Percentiles rank a stretch among this genome's conserved stretches.
phyloP scores from a whole-genome alignment of 37 sponge, comb jelly and placozoan genomes.

The Hexactinellida sp. region DNA sequence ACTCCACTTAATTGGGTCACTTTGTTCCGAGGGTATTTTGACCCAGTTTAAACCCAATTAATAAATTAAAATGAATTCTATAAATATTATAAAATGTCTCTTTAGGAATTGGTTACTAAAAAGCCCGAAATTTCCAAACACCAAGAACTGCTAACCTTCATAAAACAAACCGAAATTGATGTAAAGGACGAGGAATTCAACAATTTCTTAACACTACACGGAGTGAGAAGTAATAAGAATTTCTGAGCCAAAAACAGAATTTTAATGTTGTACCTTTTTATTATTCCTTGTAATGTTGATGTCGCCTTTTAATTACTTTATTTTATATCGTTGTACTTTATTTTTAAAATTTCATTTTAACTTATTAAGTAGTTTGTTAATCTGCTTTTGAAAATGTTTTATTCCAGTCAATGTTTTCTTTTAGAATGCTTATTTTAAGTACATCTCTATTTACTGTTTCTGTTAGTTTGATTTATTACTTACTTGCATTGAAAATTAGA shows the following conservation, averaged over 20 bases:
- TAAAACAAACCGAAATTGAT: constrained; percentile 7
- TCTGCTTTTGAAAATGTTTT: no score
- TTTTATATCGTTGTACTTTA: constrained; percentile 11
- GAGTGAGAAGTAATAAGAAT: background rate
- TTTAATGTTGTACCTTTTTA: background rate
- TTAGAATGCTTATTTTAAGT: no score
- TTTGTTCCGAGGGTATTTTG: no score
- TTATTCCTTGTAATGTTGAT: background rate
- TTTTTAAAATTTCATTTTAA: background rate
- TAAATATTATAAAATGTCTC: no score
- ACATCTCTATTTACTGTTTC: no score
- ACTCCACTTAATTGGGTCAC: no score
- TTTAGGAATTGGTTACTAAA: background rate
- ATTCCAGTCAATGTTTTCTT: no score
- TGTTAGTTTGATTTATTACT: no score
- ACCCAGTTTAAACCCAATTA: no score
- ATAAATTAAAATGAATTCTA: no score
- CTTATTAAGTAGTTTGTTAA: background rate
- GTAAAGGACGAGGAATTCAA: constrained; percentile 3
- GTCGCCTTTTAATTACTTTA: background rate
- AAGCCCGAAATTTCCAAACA: background rate
- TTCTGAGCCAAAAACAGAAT: background rate
- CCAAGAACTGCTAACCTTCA: constrained; percentile 7
- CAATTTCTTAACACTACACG: background rate
- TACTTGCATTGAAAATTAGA: no score